Percentiles rank a stretch among this genome's conserved stretches.
Evolutionary conservation across 2,888 invertebrate genomes (phyloP).

Genomic region (Zaprionus bogoriensis): DNA sequence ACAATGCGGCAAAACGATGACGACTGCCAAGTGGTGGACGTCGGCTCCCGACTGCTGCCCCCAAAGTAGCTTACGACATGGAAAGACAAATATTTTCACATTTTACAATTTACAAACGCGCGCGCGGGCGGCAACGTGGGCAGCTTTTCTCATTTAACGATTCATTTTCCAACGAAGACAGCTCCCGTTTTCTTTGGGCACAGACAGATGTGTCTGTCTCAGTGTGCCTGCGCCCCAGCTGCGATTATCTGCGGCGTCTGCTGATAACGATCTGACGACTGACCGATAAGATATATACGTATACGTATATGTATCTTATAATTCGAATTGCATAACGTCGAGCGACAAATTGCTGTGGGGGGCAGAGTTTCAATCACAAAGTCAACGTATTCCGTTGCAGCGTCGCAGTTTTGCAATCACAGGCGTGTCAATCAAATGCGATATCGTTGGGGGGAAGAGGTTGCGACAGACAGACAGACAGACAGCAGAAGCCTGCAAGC

Average conservation of each 20-base stretch:
- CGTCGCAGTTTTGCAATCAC: slow-evolving; percentile 20
- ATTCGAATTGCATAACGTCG: neutral
- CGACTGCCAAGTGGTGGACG: slow-evolving; percentile 22
- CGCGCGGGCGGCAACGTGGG: slow-evolving; percentile 40
- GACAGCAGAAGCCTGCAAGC: neutral
- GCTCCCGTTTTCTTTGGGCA: neutral
- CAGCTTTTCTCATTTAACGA: slow-evolving; percentile 47
- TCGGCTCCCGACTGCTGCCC: neutral
- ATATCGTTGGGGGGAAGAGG: slow-evolving; percentile 10
- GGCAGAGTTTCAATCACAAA: neutral
- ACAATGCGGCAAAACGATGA: slow-evolving; percentile 19
- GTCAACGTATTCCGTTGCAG: slow-evolving; percentile 1
- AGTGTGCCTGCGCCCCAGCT: neutral
- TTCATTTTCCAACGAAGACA: slow-evolving; percentile 2
- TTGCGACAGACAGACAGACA: slow-evolving; percentile 18
- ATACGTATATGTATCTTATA: neutral
- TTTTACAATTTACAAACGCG: slow-evolving; percentile 19
- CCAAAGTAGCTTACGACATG: slow-evolving; percentile 42
- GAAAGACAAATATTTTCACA: slow-evolving; percentile 36
- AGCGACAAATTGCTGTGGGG: neutral
- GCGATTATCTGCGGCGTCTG: neutral
- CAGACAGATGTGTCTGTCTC: neutral
- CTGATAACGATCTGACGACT: neutral
- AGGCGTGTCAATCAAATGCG: slow-evolving; percentile 23
- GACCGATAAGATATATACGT: neutral